phyloP scores from a whole-genome alignment of 1,140 invertebrate genomes.

The Drosophila equinoxialis region DNA sequence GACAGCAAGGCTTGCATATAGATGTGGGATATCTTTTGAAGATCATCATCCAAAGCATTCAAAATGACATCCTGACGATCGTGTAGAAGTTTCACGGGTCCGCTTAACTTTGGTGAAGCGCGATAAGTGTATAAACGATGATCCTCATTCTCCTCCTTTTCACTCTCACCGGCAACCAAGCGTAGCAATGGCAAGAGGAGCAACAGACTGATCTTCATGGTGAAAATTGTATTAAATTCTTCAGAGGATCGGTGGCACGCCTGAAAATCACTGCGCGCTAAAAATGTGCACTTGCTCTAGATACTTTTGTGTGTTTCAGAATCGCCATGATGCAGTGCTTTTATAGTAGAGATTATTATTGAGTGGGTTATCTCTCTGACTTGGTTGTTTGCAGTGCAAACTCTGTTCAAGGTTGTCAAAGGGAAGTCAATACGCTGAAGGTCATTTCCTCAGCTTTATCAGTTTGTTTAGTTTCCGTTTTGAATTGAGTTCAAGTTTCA shows the following conservation, averaged over 20 bases:
- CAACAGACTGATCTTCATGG: neutral
- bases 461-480: conserved; percentile 44
- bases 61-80: conserved; percentile 50
- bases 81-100: conserved; percentile 48
- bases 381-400: conserved; percentile 19
- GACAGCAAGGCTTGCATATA: conserved; percentile 74
- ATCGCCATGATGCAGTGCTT: conserved; percentile 11
- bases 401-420: conserved; percentile 31
- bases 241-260: conserved; percentile 42
- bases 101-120: conserved; percentile 53
- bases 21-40: conserved; percentile 64
- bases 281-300: conserved; percentile 35
- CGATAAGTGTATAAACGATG: conserved; percentile 33
- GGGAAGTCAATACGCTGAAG: conserved; percentile 10
- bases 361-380: conserved; percentile 39
- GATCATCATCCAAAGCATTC: conserved; percentile 55
- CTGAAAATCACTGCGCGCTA: conserved; percentile 68
- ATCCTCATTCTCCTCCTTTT: neutral
- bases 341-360: conserved; percentile 40
- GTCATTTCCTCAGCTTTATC: conserved; percentile 48
- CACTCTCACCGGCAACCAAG: conserved; percentile 17
- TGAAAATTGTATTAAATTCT: conserved; percentile 14
- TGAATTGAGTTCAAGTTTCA: conserved; percentile 31
- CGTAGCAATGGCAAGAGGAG: conserved; percentile 10
- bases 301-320: neutral